Percentiles rank a stretch among this genome's conserved stretches.
phyloP scores from a whole-genome alignment of 1,140 invertebrate species.

The Holotrichia oblita region DNA sequence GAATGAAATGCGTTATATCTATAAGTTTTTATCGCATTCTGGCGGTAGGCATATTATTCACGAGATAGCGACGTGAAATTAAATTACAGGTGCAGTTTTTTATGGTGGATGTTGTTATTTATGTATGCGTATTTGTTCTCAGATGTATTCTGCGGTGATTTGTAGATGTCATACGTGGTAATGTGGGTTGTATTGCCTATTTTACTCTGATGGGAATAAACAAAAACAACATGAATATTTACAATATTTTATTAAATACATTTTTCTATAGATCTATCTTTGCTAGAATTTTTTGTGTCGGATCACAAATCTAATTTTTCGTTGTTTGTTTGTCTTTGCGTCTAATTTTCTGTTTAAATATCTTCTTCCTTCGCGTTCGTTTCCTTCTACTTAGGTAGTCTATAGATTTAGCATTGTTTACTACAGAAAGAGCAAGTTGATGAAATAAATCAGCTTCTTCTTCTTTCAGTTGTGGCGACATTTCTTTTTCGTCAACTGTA shows the following conservation, averaged over 20 bases:
- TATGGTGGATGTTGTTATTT: too few relatives aligned
- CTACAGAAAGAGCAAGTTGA: background rate
- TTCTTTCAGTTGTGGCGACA: background rate
- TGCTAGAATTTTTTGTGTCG: background rate
- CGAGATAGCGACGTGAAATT: too few relatives aligned
- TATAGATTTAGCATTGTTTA: conserved; percentile 14
- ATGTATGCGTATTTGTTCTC: too few relatives aligned
- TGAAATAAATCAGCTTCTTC: background rate
- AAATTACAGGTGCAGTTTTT: background rate
- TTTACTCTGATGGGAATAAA: too few relatives aligned
- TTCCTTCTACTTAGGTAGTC: conserved; percentile 7
- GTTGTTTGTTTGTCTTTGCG: background rate
- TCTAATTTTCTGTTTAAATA: conserved; percentile 10
- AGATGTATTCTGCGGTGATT: too few relatives aligned
- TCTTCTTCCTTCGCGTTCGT: background rate
- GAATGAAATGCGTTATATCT: too few relatives aligned
- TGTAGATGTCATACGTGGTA: too few relatives aligned
- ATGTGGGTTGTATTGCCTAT: too few relatives aligned
- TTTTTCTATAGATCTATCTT: background rate
- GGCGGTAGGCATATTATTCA: too few relatives aligned
- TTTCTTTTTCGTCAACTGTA: background rate
- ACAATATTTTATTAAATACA: background rate
- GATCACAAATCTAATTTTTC: background rate
- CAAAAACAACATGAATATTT: background rate
- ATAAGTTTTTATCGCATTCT: too few relatives aligned